Evolutionary conservation across 2,888 invertebrate genomes (phyloP).

Genomic region (Volucella bombylans): DNA sequence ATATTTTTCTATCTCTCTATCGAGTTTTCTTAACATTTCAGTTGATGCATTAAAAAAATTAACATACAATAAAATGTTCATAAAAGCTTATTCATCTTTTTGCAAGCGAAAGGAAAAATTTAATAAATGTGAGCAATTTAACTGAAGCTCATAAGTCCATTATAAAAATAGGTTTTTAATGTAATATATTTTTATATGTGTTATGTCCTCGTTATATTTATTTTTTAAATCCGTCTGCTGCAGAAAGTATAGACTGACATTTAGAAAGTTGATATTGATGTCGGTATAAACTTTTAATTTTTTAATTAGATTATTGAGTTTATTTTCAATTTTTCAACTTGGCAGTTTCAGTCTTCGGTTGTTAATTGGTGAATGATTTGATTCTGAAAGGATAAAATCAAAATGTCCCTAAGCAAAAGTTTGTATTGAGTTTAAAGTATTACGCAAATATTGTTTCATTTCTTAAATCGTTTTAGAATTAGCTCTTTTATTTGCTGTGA

Average conservation of each 20-base stretch:
- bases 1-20: too few relatives aligned
- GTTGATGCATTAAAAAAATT: too few relatives aligned
- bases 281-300: constrained; percentile 4
- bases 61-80: too few relatives aligned
- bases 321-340: constrained; percentile 7
- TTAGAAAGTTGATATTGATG: constrained; percentile 11
- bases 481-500: constrained; percentile 74
- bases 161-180: too few relatives aligned
- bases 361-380: constrained; percentile 17
- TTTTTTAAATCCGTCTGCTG: background rate
- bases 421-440: constrained; percentile 5
- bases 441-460: background rate
- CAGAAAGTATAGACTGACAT: constrained; percentile 26
- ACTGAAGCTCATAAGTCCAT: too few relatives aligned
- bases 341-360: constrained; percentile 13
- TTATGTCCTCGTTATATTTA: background rate
- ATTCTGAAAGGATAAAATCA: background rate
- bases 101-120: too few relatives aligned
- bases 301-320: constrained; percentile 58
- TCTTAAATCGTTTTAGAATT: constrained; percentile 75
- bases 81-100: too few relatives aligned
- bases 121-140: too few relatives aligned
- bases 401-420: constrained; percentile 47
- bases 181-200: too few relatives aligned
- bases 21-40: too few relatives aligned